A percentile compares a stretch with the other conserved stretches of the same genome.
These are phyloP conservation scores for Gymnothorax javanicus DNA, from an alignment of 2,797 vertebrate genomes.

Conservation along the genomic window DNA sequence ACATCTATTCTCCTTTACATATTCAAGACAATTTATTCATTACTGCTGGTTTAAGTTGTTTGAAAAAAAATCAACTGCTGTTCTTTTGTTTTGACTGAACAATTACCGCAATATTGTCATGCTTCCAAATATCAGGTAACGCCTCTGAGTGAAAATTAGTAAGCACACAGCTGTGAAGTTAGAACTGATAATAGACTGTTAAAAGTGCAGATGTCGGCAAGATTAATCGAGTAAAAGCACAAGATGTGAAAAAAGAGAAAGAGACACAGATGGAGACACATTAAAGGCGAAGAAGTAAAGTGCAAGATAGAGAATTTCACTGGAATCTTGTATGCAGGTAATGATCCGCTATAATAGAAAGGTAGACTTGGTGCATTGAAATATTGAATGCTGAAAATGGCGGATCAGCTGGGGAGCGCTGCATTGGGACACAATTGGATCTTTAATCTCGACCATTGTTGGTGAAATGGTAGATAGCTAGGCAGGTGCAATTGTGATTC, in stretches of 20 bases:
- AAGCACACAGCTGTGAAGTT: constrained; percentile 17
- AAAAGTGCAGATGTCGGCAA: constrained; percentile 19
- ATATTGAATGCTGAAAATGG: constrained; percentile 42
- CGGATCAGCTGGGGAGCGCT: constrained; percentile 31
- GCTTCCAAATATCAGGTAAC: not conserved
- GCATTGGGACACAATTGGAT: constrained; percentile 3
- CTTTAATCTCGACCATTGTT: not conserved
- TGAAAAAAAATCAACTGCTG: not conserved
- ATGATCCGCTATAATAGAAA: constrained; percentile 43
- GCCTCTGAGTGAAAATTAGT: not conserved
- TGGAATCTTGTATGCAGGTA: constrained; percentile 30
- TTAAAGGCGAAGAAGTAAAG: not conserved
- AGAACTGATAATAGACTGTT: constrained; percentile 44
- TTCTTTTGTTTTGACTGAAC: not conserved
- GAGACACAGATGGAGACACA: not conserved
- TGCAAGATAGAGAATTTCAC: constrained; percentile 29
- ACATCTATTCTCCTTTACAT: not conserved
- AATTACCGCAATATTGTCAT: not conserved
- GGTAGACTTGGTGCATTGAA: constrained; percentile 37
- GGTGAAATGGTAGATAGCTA: not conserved
- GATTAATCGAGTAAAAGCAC: not conserved
- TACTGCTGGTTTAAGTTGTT: too few species aligned
- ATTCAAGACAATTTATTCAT: not conserved
- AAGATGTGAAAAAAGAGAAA: not conserved
- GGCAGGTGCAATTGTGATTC: not conserved